phyloP scores from a whole-genome alignment of 2,888 invertebrate species.

The Drosophila basisetae region DNA sequence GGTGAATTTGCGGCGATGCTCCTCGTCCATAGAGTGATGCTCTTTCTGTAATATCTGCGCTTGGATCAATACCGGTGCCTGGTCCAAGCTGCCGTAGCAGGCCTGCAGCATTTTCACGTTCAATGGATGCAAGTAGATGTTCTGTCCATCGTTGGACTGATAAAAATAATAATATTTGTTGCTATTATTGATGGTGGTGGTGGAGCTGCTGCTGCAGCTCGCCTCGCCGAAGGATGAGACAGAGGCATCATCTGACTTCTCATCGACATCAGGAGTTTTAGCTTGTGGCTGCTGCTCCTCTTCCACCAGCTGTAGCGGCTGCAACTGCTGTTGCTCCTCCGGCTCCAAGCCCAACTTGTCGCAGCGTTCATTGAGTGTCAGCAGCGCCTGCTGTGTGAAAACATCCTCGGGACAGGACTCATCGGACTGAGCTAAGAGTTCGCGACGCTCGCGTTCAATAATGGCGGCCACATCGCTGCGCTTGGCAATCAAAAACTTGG shows the following conservation, averaged over 20 bases:
- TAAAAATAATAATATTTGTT: slow-evolving; percentile 85
- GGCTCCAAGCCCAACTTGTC: slow-evolving; percentile 67
- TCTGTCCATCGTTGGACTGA: slow-evolving; percentile 95
- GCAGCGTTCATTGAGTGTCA: slow-evolving; percentile 86
- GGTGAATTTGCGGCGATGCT: slow-evolving; percentile 90
- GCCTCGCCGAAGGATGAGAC: slow-evolving; percentile 61
- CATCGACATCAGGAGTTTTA: slow-evolving; percentile 59
- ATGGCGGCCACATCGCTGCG: slow-evolving; percentile 89
- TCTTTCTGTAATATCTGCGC: slow-evolving; percentile 95
- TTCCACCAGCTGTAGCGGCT: slow-evolving; percentile 19
- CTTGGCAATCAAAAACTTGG: slow-evolving; percentile 91
- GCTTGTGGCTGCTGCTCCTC: slow-evolving; percentile 12
- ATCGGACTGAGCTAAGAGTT: slow-evolving; percentile 89
- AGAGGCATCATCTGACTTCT: slow-evolving; percentile 62
- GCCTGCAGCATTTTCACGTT: slow-evolving; percentile 95
- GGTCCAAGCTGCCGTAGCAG: slow-evolving; percentile 92
- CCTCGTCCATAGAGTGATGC: slow-evolving; percentile 93
- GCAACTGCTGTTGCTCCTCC: slow-evolving; percentile 43
- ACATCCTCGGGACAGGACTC: slow-evolving; percentile 92
- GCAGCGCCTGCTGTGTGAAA: slow-evolving; percentile 93
- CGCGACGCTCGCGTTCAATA: slow-evolving; percentile 90
- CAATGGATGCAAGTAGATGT: slow-evolving; percentile 95
- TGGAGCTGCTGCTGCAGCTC: slow-evolving; percentile 44
- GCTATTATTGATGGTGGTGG: slow-evolving; percentile 81
- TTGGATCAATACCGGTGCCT: slow-evolving; percentile 90